Evolutionary conservation across 2,888 invertebrate species (phyloP), one percentile per base, ranked within the genome.

Genomic region (Pheosia gnoma): DNA sequence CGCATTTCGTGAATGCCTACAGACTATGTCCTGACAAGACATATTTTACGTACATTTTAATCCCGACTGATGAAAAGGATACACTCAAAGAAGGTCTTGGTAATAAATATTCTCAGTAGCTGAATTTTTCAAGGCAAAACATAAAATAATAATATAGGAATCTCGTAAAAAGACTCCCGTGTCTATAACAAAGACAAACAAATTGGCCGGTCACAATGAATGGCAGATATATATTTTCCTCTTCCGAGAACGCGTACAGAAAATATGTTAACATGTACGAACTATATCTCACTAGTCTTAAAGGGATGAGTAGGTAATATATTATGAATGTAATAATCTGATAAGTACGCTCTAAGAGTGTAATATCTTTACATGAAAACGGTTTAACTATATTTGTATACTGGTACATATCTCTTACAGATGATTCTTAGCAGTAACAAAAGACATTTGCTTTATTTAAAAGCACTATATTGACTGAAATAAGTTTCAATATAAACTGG

Each of bases 151-250:
- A 10, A 45, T 53, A 61, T 59, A 72, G 58, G 54, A 73, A 63
- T 47, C 61, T 55, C 52, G 53, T 56, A 54, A 62, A 64, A 66
- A 59, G 43, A 65, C 51, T 53, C 54, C 55, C 39, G 43, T 60
- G 62, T 70, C 61, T 62, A 70, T 61, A 64, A 60, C 61, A 62
- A 58, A 62, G 58, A 62, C 39, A 66, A 69, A 74, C 63, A 74
- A 71, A 74, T 71, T 71, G 77, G 54, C 60, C 59, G 74, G 62
- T 69, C 59, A 61, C 54, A 64, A 74, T 66, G 74, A 66, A 74
- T 65, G 47, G 63, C 59, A 13, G 65, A 60, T 61, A 66, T 58
- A 60, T 58, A 13, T 57, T 57, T 60, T 62, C 38, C 57, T 58
- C 53, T 45, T 49, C 54, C 67, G 67, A 72, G 67, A 65, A 66